A percentile compares a stretch with the other conserved stretches of the same genome.
phyloP scores from a whole-genome alignment of 2,888 invertebrate genomes.

The Tenthredo notha region DNA sequence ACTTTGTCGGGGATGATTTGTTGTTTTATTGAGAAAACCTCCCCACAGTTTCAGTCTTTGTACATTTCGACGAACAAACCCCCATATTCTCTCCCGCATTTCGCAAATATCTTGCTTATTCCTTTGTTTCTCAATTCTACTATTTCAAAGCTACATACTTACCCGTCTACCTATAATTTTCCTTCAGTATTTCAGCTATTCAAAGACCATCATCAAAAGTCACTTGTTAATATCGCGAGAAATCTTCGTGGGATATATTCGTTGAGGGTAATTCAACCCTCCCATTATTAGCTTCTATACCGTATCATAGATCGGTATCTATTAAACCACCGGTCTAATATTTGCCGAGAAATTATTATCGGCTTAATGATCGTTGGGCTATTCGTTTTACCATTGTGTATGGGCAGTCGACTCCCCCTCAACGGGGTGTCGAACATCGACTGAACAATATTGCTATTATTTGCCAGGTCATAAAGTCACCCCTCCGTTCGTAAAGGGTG shows the following conservation, averaged over 20 bases:
- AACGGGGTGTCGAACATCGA: constrained; percentile 70
- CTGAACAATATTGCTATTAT: constrained; percentile 72
- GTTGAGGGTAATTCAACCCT: constrained; percentile 11
- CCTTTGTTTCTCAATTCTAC: constrained; percentile 31
- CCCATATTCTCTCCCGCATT: neutral
- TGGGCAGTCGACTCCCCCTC: constrained; percentile 23
- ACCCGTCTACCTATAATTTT: neutral
- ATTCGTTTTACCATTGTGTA: constrained; percentile 29
- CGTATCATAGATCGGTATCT: constrained; percentile 3
- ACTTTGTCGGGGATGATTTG: neutral
- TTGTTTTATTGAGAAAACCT: constrained; percentile 30
- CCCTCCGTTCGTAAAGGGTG: constrained; percentile 58
- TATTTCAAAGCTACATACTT: constrained; percentile 5
- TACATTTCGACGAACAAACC: constrained; percentile 24
- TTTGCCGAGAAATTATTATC: constrained; percentile 44
- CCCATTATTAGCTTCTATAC: neutral
- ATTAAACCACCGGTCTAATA: constrained; percentile 21
- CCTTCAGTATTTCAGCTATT: neutral
- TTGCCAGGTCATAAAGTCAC: constrained; percentile 69
- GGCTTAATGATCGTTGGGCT: constrained; percentile 35
- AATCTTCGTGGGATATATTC: constrained; percentile 40
- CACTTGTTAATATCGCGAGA: neutral
- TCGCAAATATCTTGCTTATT: neutral
- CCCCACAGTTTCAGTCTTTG: constrained; percentile 19
- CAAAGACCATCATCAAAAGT: neutral